phyloP scores from a whole-genome alignment of 2,113 vertebrate species.

The Ornithorhynchus anatinus region DNA sequence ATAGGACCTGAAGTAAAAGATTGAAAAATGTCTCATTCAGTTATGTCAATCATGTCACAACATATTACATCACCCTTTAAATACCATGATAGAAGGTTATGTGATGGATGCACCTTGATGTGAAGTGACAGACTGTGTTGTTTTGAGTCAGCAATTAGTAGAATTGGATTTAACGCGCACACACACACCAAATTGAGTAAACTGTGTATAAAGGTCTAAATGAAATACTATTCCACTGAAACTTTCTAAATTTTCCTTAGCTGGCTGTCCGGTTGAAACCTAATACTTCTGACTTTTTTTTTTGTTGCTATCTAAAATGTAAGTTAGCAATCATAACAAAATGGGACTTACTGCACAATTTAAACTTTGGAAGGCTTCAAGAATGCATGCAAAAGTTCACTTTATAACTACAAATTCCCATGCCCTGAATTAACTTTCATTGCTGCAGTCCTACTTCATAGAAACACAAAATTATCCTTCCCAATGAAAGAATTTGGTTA shows the following conservation, averaged over 20 bases:
- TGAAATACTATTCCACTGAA: constrained; percentile 40
- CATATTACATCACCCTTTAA: neutral
- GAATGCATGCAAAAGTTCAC: neutral
- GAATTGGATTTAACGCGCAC: constrained; percentile 18
- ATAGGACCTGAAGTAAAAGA: neutral
- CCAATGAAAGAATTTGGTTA: neutral
- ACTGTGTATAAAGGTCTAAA: constrained; percentile 6
- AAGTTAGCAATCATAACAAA: neutral
- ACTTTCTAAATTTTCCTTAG: constrained; percentile 2
- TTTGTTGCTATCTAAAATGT: constrained; percentile 7
- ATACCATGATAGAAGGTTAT: neutral
- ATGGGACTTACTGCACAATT: neutral
- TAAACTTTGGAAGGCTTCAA: neutral
- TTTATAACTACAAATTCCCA: neutral
- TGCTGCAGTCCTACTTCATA: neutral
- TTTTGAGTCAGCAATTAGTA: neutral
- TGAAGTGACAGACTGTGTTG: constrained; percentile 1
- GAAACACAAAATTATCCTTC: neutral
- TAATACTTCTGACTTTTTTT: neutral
- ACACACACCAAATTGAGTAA: neutral
- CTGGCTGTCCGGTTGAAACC: neutral
- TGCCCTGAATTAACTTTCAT: neutral
- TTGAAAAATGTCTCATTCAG: constrained; percentile 2
- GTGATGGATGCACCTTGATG: neutral
- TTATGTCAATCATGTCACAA: neutral